A percentile compares a stretch with the other conserved stretches of the same genome.
Evolutionary conservation across 2,113 vertebrate species (phyloP).

Genomic region (Hemichromis elongatus): DNA sequence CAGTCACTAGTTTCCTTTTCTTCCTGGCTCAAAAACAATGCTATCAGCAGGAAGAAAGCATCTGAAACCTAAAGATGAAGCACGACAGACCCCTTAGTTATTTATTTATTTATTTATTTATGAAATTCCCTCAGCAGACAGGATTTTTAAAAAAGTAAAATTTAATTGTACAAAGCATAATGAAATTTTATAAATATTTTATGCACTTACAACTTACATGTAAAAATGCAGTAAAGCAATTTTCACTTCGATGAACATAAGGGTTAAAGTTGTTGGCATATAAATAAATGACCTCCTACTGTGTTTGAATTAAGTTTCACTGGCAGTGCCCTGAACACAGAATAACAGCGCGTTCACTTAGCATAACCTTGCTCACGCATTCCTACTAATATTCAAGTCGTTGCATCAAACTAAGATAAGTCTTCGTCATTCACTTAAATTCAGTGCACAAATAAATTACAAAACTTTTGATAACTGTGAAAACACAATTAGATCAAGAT

Average conservation of each 20-base stretch:
- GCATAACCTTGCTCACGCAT: background rate
- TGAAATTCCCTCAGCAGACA: background rate
- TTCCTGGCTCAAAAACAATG: constrained; percentile 52
- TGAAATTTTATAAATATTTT: background rate
- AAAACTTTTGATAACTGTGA: background rate
- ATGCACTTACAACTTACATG: background rate
- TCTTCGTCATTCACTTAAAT: background rate
- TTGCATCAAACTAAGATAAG: background rate
- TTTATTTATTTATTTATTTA: background rate
- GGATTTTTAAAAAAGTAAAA: background rate
- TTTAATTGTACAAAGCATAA: background rate
- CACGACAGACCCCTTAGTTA: background rate
- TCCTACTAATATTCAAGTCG: background rate
- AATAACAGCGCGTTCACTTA: background rate
- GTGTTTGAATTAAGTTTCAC: background rate
- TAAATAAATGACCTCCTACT: background rate
- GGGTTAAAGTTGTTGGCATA: background rate
- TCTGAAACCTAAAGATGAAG: constrained; percentile 21
- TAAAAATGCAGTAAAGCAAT: background rate
- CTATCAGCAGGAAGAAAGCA: constrained; percentile 56
- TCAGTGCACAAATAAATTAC: background rate
- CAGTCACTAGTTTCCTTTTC: constrained; percentile 51
- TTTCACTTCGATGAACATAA: background rate
- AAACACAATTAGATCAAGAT: background rate
- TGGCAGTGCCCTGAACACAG: background rate